Conservation (phyloP, 2,888 invertebrate genomes). For the Nasonia oneida region DNA sequence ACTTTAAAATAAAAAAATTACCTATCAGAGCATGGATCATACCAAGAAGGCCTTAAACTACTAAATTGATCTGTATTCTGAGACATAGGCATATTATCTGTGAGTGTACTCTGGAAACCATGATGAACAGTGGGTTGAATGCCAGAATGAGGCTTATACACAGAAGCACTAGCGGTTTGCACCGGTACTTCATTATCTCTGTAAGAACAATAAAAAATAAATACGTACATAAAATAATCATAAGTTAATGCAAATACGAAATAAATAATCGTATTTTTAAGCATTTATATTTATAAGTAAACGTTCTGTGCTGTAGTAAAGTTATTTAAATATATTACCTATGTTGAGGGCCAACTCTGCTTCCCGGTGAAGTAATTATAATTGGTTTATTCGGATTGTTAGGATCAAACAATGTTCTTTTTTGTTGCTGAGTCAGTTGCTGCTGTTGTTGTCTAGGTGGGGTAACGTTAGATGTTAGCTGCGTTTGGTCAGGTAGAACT, state of each 20-base stretch:
- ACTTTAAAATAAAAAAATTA: conserved; percentile 59
- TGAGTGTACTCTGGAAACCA: conserved; percentile 70
- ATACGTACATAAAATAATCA: not conserved
- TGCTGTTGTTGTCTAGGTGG: conserved; percentile 67
- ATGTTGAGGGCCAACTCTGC: conserved; percentile 73
- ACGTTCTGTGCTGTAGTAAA: not conserved
- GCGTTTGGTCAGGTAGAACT: conserved; percentile 77
- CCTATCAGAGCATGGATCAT: conserved; percentile 82
- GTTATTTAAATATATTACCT: conserved; percentile 66
- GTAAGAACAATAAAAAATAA: conserved; percentile 42
- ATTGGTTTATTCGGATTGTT: conserved; percentile 87
- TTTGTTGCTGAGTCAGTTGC: conserved; percentile 68
- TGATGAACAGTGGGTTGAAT: conserved; percentile 66
- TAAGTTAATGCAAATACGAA: not conserved
- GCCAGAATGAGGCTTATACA: conserved; percentile 70
- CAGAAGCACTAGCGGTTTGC: conserved; percentile 70
- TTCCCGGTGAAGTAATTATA: conserved; percentile 82
- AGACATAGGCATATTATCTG: conserved; percentile 68
- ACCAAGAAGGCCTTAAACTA: conserved; percentile 81
- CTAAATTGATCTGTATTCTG: conserved; percentile 80
- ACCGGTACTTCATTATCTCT: conserved; percentile 71
- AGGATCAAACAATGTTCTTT: conserved; percentile 83
- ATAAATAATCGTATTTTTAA: not conserved
- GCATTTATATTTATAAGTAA: not conserved
- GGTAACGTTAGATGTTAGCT: conserved; percentile 60